These are phyloP conservation scores for Monochamus saltuarius DNA, from an alignment of 1,140 invertebrate genomes.

Conservation along the genomic window DNA sequence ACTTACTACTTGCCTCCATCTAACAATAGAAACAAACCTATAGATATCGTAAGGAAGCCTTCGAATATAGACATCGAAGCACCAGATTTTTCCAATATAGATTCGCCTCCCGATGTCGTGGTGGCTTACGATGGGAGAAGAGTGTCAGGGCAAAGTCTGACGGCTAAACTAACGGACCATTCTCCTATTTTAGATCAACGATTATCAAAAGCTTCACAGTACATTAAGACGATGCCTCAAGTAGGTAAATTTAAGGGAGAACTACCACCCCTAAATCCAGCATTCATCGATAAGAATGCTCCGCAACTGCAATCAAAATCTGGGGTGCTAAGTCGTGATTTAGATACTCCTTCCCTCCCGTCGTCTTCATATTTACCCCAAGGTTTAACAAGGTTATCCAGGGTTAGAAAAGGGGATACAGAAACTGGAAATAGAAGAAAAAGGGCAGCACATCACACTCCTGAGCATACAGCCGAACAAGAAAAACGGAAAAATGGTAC, in stretches of 20 bases:
- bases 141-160: conserved; percentile 63
- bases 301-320: conserved; percentile 37
- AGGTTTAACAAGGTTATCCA: conserved; percentile 35
- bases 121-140: conserved; percentile 73
- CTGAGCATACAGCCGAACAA: conserved; percentile 34
- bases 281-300: conserved; percentile 43
- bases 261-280: conserved; percentile 59
- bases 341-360: conserved; percentile 37
- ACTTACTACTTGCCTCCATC: conserved; percentile 67
- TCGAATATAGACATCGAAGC: conserved; percentile 46
- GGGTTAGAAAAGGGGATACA: conserved; percentile 19
- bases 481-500: conserved; percentile 11
- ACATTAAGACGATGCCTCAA: conserved; percentile 66
- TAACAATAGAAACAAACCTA: conserved; percentile 45
- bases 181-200: conserved; percentile 54
- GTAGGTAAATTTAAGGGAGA: conserved; percentile 71
- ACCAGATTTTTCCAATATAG: conserved; percentile 49
- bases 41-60: conserved; percentile 22
- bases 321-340: conserved; percentile 39
- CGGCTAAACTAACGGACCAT: conserved; percentile 57
- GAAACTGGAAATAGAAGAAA: conserved; percentile 16
- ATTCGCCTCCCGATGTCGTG: conserved; percentile 56
- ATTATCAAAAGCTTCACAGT: conserved; percentile 57
- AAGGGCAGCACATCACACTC: conserved; percentile 30
- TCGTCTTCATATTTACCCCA: conserved; percentile 2